Conservation (phyloP, 2,113 vertebrate species). For the Orthochromis malagaraziensis region DNA sequence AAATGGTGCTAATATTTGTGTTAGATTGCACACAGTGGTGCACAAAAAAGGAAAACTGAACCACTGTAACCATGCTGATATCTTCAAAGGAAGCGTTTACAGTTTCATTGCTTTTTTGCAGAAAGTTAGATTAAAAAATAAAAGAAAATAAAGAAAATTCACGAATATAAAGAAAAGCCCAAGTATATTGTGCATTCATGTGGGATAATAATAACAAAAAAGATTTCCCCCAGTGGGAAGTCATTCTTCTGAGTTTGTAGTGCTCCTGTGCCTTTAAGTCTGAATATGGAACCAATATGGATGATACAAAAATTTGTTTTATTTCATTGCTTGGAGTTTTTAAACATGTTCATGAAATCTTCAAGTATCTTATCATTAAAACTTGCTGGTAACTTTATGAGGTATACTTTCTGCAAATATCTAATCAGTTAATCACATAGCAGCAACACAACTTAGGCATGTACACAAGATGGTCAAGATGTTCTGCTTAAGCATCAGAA, state of each 20-base stretch:
- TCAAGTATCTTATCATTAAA: not conserved
- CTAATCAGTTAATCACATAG: not conserved
- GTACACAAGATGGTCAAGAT: not conserved
- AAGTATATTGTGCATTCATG: not conserved
- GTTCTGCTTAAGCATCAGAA: not conserved
- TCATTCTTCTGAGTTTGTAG: not conserved
- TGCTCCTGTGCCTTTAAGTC: not conserved
- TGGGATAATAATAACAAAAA: not conserved
- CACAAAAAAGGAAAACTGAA: not conserved
- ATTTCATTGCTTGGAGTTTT: not conserved
- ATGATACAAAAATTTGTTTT: not conserved
- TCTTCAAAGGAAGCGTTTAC: not conserved
- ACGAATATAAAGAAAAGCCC: not conserved
- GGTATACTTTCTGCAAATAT: not conserved
- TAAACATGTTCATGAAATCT: not conserved
- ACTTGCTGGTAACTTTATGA: not conserved
- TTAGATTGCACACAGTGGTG: not conserved
- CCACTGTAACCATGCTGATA: not conserved
- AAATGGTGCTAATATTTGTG: not conserved
- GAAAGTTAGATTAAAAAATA: not conserved
- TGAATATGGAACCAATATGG: not conserved
- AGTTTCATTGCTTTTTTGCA: not conserved
- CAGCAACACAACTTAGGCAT: not conserved
- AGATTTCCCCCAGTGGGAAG: not conserved
- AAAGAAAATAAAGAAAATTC: not conserved